phyloP scores from a whole-genome alignment of 2,797 vertebrate species.

The Cryptoprocta ferox region DNA sequence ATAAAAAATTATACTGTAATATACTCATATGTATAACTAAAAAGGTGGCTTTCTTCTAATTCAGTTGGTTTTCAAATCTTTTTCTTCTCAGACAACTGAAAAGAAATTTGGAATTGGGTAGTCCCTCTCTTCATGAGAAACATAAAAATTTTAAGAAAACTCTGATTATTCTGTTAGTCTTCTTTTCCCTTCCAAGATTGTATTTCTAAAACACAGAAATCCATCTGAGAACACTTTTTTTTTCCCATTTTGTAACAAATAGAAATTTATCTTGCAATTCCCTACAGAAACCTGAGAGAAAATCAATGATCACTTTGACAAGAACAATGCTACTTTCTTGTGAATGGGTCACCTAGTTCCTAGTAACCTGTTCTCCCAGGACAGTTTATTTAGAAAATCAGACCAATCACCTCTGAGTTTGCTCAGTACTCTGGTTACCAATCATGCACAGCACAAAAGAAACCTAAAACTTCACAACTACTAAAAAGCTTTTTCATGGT shows the following conservation, averaged over 20 bases:
- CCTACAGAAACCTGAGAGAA: constrained; percentile 72
- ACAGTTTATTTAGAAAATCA: constrained; percentile 60
- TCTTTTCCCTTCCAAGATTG: constrained; percentile 4
- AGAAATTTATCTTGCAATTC: constrained; percentile 76
- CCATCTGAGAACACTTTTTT: neutral
- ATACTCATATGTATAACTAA: neutral
- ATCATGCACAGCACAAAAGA: neutral
- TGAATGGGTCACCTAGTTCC: constrained; percentile 50
- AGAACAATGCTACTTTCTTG: constrained; percentile 70
- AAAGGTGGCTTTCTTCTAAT: neutral
- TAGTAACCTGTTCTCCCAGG: constrained; percentile 48
- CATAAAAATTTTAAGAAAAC: constrained; percentile 37
- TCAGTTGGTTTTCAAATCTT: neutral
- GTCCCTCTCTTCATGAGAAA: constrained; percentile 17
- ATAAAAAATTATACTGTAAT: neutral
- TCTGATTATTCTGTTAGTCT: constrained; percentile 11
- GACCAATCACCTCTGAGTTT: neutral
- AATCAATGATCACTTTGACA: constrained; percentile 76
- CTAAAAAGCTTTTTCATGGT: neutral
- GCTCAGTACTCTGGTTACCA: neutral
- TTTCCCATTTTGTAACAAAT: constrained; percentile 51
- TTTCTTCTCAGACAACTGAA: neutral
- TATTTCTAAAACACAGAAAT: constrained; percentile 67
- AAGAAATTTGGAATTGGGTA: constrained; percentile 1
- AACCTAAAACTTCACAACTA: neutral